These are phyloP conservation scores for Ranitomeya variabilis DNA, from an alignment of 2,113 vertebrate species.

Conservation along the genomic window DNA sequence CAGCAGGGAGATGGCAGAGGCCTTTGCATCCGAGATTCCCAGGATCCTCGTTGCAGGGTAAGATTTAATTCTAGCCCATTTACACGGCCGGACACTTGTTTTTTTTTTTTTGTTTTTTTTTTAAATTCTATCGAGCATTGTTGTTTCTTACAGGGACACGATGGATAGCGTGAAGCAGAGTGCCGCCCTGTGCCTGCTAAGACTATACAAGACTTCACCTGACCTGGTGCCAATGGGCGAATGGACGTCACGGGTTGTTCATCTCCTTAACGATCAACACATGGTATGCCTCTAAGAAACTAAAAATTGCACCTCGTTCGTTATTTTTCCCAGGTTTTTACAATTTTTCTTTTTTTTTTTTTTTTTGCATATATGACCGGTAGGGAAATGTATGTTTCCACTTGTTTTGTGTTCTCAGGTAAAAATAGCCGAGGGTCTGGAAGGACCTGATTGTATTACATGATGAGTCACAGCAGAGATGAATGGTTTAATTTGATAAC, in stretches of 20 bases:
- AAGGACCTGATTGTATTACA: neutral
- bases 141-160: constrained; percentile 76
- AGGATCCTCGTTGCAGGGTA: constrained; percentile 91
- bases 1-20: constrained; percentile 93
- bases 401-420: neutral
- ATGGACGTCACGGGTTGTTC: constrained; percentile 90
- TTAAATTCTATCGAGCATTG: neutral
- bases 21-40: constrained; percentile 89
- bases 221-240: constrained; percentile 93
- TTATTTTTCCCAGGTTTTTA: no score
- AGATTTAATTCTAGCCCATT: constrained; percentile 36
- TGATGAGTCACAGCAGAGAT: neutral
- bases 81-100: neutral
- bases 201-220: constrained; percentile 89
- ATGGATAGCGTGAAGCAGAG: constrained; percentile 97
- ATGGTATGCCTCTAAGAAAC: constrained; percentile 74
- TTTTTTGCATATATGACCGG: no score
- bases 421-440: neutral
- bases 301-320: no score
- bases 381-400: no score
- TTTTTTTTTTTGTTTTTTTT: neutral
- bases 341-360: no score
- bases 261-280: constrained; percentile 91
- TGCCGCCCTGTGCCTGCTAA: constrained; percentile 86
- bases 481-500: neutral